Evolutionary conservation across 2,888 invertebrate species (phyloP).

Genomic region (Lepidonotus clava): DNA sequence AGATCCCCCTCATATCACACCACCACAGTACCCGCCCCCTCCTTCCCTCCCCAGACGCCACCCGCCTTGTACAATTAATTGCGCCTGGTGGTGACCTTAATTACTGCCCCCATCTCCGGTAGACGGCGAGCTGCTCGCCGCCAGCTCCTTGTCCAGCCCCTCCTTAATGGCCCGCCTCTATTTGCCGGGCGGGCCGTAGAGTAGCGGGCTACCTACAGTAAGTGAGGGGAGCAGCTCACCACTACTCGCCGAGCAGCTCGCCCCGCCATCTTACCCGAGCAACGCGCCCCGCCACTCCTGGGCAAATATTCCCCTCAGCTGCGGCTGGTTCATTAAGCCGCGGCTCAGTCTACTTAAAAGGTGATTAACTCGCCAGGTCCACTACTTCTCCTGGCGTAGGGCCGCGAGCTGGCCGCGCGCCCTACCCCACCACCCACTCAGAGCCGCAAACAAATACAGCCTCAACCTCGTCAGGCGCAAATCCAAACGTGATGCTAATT

Average conservation of each 20-base stretch:
- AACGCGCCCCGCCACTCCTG: neutral
- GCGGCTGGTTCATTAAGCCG: constrained; percentile 37
- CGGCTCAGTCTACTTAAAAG: constrained; percentile 38
- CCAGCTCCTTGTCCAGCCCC: neutral
- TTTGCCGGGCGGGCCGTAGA: too few relatives aligned
- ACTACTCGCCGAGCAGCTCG: neutral
- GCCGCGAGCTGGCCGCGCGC: neutral
- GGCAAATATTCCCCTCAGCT: constrained; percentile 28
- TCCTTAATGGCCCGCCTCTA: neutral
- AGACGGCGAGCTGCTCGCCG: neutral
- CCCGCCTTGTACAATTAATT: constrained; percentile 13
- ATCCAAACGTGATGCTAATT: neutral
- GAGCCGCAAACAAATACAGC: neutral
- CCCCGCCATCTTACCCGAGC: neutral
- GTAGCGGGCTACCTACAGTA: too few relatives aligned
- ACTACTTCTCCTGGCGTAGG: constrained; percentile 22
- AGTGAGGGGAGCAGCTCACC: too few relatives aligned
- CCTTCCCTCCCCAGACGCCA: neutral
- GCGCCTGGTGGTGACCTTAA: constrained; percentile 14
- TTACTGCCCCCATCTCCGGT: neutral
- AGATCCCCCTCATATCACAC: neutral
- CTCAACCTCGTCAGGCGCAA: neutral
- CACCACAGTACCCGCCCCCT: neutral
- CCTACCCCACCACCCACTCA: neutral
- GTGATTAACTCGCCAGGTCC: constrained; percentile 46